Evolutionary conservation across 2,113 vertebrate species (phyloP).

Genomic region (Mohoua ochrocephala): DNA sequence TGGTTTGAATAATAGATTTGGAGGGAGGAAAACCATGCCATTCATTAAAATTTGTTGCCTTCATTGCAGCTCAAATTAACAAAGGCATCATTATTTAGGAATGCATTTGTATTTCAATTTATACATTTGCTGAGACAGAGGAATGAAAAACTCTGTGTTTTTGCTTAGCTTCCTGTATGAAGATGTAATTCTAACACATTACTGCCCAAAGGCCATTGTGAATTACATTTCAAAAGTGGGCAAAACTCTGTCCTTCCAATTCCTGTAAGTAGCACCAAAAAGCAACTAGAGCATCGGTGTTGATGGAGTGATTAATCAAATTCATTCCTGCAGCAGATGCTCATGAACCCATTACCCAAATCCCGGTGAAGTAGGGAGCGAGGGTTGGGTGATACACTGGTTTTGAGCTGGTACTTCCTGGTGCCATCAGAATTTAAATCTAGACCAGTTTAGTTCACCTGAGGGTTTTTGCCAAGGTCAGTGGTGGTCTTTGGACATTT

Average conservation of each 20-base stretch:
- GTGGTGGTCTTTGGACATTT: not conserved
- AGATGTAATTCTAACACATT: not conserved
- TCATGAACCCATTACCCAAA: not conserved
- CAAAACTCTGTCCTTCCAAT: not conserved
- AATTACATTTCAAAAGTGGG: not conserved
- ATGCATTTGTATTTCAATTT: not conserved
- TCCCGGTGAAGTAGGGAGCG: not conserved
- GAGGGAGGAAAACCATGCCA: not conserved
- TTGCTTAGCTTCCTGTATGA: not conserved
- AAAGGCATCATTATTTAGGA: not conserved
- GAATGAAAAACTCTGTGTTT: not conserved
- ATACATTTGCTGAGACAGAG: not conserved
- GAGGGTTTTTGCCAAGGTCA: not conserved
- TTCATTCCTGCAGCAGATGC: not conserved
- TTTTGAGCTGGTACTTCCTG: not conserved
- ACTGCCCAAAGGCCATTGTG: not conserved
- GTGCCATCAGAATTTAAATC: not conserved
- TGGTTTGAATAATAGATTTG: not conserved
- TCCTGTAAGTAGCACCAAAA: not conserved
- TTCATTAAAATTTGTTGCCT: not conserved
- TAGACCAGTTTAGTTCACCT: not conserved
- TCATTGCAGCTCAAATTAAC: not conserved
- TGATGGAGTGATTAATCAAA: not conserved
- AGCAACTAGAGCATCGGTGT: fast-evolving
- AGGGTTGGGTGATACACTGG: not conserved